Conservation (phyloP, 2,113 vertebrate species). For the Psephotus haematonotus region DNA sequence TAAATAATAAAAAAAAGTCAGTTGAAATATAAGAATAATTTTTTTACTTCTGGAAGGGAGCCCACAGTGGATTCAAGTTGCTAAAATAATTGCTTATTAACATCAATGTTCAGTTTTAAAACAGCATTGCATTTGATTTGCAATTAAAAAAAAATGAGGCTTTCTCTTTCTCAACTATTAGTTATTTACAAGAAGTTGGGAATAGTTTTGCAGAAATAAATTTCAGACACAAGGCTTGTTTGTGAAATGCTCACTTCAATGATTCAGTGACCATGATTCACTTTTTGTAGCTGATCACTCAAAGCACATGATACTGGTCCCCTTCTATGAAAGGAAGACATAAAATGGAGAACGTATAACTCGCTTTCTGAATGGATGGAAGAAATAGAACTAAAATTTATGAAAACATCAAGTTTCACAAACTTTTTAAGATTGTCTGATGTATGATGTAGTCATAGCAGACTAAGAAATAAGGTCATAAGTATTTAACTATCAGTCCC, state of each 20-base stretch:
- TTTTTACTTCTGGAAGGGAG: neutral
- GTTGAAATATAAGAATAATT: neutral
- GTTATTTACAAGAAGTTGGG: neutral
- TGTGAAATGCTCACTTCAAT: neutral
- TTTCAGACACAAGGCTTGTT: constrained; percentile 2
- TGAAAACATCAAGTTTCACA: neutral
- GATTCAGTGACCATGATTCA: constrained; percentile 20
- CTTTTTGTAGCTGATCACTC: neutral
- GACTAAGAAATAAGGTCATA: neutral
- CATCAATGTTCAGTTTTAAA: neutral
- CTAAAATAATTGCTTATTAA: neutral
- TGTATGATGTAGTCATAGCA: neutral
- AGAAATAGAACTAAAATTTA: neutral
- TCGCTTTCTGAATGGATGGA: neutral
- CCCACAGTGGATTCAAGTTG: neutral
- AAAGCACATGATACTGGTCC: neutral
- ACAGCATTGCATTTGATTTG: neutral
- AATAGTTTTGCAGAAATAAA: constrained; percentile 15
- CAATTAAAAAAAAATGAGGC: neutral
- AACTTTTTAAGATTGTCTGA: neutral
- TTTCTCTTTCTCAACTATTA: neutral
- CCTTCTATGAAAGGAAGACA: neutral
- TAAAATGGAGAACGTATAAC: neutral
- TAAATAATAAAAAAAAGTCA: neutral
- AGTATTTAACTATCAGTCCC: neutral